A percentile compares a stretch with the other conserved stretches of the same genome.
Conservation (phyloP, 37 sponge, comb jelly and placozoan species). For the Beroe ovata region DNA sequence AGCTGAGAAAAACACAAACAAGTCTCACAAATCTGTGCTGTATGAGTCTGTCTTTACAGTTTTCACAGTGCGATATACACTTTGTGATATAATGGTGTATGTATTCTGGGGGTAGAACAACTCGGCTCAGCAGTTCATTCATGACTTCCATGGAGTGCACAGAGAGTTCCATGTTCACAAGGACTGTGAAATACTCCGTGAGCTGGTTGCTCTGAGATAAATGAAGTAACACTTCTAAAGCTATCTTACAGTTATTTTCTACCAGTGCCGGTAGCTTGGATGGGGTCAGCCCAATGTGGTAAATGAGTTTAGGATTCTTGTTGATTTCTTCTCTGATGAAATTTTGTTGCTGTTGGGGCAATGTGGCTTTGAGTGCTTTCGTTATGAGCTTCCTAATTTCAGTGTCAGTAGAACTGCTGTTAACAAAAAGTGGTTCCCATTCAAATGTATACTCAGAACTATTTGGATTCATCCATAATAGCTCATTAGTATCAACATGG, state of each 20-base stretch:
- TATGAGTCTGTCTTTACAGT: constrained; percentile 78
- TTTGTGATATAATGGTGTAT: constrained; percentile 93
- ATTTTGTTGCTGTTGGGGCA: constrained; percentile 74
- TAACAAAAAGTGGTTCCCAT: constrained; percentile 89
- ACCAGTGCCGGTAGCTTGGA: constrained; percentile 87
- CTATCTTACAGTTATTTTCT: constrained; percentile 91
- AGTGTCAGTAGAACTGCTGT: constrained; percentile 51
- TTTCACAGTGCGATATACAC: constrained; percentile 87
- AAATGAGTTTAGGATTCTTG: constrained; percentile 81
- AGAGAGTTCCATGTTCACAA: constrained; percentile 95
- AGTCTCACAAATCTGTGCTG: constrained; percentile 87
- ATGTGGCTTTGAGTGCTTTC: constrained; percentile 79
- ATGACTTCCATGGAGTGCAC: constrained; percentile 98
- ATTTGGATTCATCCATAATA: constrained; percentile 89
- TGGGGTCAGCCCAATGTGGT: constrained; percentile 88
- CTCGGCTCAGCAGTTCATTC: constrained; percentile 74
- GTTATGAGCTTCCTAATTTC: constrained; percentile 73
- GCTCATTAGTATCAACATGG: constrained; percentile 76
- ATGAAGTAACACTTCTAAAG: constrained; percentile 82
- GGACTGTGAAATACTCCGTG: constrained; percentile 84
- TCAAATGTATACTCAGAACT: constrained; percentile 78
- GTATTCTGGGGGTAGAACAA: constrained; percentile 93
- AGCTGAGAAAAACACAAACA: constrained; percentile 97
- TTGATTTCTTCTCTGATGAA: constrained; percentile 37
- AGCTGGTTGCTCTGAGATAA: constrained; percentile 79